Evolutionary conservation across 2,888 invertebrate genomes (phyloP).

Genomic region (Pardosa pseudoannulata): DNA sequence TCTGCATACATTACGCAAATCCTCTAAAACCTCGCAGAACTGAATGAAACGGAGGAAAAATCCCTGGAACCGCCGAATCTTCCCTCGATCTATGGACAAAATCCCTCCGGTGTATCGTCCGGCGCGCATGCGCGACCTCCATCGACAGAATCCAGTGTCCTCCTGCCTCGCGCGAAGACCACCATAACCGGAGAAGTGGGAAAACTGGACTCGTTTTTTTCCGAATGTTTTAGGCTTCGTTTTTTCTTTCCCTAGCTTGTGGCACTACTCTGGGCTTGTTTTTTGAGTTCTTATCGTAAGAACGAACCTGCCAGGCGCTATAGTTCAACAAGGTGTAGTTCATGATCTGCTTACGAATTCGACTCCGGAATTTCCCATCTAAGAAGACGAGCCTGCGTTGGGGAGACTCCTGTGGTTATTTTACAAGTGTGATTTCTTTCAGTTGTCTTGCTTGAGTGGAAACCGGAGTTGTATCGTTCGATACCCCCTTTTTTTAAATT

Average conservation of each 20-base stretch:
- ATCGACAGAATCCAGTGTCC: slow-evolving; percentile 52
- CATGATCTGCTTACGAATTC: slow-evolving; percentile 97
- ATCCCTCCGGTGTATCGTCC: slow-evolving; percentile 5
- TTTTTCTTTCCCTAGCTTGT: neutral
- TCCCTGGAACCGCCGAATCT: slow-evolving; percentile 2
- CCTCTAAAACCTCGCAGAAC: neutral
- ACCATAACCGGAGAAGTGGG: slow-evolving; percentile 62
- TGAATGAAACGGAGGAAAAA: slow-evolving; percentile 13
- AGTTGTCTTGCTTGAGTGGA: too few species aligned
- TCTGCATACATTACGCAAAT: slow-evolving; percentile 1
- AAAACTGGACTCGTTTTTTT: slow-evolving; percentile 9
- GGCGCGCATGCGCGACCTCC: slow-evolving; percentile 68
- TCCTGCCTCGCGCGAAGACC: slow-evolving; percentile 15
- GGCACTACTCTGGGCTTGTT: neutral
- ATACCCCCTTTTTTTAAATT: too few species aligned
- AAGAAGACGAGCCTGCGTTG: slow-evolving; percentile 97
- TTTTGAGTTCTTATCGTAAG: too few species aligned
- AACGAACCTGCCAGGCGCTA: neutral
- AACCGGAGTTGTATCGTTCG: too few species aligned
- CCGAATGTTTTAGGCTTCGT: neutral
- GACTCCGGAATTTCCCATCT: slow-evolving; percentile 96
- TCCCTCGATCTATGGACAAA: slow-evolving; percentile 35
- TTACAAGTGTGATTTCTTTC: neutral
- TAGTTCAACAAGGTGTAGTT: slow-evolving; percentile 78
- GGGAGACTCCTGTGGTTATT: slow-evolving; percentile 90